Evolutionary conservation across 2,888 invertebrate genomes (phyloP).

Genomic region (Drosophila buzzatii): DNA sequence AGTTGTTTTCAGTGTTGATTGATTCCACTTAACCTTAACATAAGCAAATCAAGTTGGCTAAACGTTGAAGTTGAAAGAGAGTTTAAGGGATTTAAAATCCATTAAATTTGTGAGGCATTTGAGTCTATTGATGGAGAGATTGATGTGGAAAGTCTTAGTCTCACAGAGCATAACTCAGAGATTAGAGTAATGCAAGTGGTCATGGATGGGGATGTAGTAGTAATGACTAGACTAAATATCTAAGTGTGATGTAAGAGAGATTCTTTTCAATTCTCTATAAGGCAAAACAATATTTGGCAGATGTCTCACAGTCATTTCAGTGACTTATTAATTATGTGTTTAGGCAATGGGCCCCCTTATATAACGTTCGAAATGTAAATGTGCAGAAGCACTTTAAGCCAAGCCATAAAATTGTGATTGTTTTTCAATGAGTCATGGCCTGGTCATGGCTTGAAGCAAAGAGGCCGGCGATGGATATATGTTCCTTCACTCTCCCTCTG

Average conservation of each 20-base stretch:
- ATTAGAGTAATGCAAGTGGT: background rate
- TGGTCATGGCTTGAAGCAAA: conserved; percentile 3
- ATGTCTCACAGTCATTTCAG: background rate
- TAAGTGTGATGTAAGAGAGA: too few species aligned
- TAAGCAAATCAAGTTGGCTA: background rate
- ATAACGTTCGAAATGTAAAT: conserved; percentile 11
- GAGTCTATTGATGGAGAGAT: background rate
- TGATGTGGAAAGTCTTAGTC: background rate
- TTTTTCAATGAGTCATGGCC: conserved; percentile 50
- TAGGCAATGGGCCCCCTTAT: conserved; percentile 15
- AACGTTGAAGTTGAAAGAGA: background rate
- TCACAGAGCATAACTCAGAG: background rate
- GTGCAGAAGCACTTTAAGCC: conserved; percentile 19
- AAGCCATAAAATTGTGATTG: conserved; percentile 25
- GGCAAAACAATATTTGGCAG: background rate
- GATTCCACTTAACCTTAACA: conserved; percentile 1
- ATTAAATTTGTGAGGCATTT: background rate
- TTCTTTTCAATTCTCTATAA: too few species aligned
- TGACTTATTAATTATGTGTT: conserved; percentile 25
- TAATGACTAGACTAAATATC: too few species aligned
- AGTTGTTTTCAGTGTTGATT: conserved; percentile 22
- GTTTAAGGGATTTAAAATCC: background rate
- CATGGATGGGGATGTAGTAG: too few species aligned
- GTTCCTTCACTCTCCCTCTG: background rate
- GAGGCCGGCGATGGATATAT: conserved; percentile 3